Evolutionary conservation across 2,113 vertebrate species (phyloP), one percentile per base, ranked within the genome.

Genomic region (Piprites chloris): DNA sequence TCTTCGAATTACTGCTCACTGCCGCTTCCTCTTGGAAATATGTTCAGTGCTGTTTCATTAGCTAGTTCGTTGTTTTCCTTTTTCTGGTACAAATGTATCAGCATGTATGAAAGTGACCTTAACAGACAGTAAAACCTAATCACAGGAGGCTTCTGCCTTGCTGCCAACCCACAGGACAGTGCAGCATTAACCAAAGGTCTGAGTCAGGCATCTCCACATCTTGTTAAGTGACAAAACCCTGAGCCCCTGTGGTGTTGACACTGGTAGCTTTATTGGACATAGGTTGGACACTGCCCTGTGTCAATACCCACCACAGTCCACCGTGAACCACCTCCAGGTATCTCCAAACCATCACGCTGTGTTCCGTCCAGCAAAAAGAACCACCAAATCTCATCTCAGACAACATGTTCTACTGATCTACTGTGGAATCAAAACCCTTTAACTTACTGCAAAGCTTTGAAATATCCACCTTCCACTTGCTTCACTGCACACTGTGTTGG

Each of bases 21-120:
- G 53, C 9, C 9, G 6, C 7, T n/a, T 90, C 21, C 18, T 74
- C 1, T 1, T 16, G 32, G 28, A 80, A 59, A 55, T 4, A 4
- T 1, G 28, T 9, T 50, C n/a, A 37, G 9, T 18, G 3, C 0
- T 55, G 33, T 33, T 83, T 59, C 9, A 1, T 15, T 26, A 23
- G 5, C 7, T 13, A 46, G 17, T 46, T 7, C 14, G 75, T 62
- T 47, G 39, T 75, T 71, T 75, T 44, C 33, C 33, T 56, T 78
- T 14, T 71, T 14, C 72, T 77, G 58, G n/a, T 33, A 56, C 19
- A 56, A 55, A 56, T n/a, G 55, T 56, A 6, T n/a, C 32, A 56
- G 55, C 17, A 32, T 12, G 15, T 62, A 35, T 12, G 21, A 32
- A 4, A 8, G 27, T 17, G 56, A 23, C 18, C 41, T 23, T 23